A percentile compares a stretch with the other conserved stretches of the same genome.
Conservation (phyloP, 1,140 invertebrate species). For the Atta texana region DNA sequence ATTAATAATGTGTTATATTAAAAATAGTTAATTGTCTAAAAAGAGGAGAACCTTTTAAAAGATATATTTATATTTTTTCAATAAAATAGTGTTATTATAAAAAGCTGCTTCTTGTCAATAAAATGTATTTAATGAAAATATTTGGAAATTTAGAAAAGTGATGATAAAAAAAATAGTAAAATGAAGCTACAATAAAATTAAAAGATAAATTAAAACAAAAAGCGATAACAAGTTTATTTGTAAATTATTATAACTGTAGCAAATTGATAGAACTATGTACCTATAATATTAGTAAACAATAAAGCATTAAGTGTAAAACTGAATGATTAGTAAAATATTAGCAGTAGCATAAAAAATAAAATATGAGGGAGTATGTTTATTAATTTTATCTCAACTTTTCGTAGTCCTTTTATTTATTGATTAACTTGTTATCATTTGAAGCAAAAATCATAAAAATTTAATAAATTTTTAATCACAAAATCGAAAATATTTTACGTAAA, state of each 20-base stretch:
- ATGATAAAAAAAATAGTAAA: neutral
- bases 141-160: neutral
- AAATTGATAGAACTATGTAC: neutral
- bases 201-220: neutral
- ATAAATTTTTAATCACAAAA: neutral
- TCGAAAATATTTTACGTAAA: neutral
- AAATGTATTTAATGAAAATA: neutral
- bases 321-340: neutral
- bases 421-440: neutral
- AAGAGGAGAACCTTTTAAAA: neutral
- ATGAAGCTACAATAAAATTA: neutral
- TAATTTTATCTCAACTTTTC: neutral
- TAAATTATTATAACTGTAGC: neutral
- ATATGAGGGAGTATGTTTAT: no score
- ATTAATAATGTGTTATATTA: no score
- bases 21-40: no score
- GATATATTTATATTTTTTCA: neutral
- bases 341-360: neutral
- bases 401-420: neutral
- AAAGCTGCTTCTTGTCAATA: neutral
- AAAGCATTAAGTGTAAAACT: neutral
- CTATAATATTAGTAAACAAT: neutral
- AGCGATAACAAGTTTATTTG: neutral
- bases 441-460: neutral
- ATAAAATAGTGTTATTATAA: neutral